Evolutionary conservation across 2,113 vertebrate species (phyloP).

Genomic region (Dasyprocta punctata): DNA sequence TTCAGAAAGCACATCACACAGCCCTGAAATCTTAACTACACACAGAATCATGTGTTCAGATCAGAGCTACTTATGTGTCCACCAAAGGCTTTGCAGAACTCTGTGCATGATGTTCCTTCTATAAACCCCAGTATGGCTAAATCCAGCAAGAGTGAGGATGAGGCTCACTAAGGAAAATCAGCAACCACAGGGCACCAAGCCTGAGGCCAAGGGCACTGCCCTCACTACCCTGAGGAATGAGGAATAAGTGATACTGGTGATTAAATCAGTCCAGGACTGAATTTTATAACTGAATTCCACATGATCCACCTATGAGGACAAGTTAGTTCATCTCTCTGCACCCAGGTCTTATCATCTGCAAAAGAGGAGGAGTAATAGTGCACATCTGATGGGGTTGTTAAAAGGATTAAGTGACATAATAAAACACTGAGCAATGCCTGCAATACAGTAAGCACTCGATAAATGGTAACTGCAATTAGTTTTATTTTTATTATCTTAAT

Average conservation of each 20-base stretch:
- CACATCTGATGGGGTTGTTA: neutral
- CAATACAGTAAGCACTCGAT: neutral
- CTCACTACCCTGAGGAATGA: neutral
- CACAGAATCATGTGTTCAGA: neutral
- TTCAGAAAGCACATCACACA: neutral
- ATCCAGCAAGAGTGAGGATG: neutral
- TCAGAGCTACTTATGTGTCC: neutral
- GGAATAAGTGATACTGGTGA: neutral
- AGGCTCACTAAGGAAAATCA: neutral
- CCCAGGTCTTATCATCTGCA: neutral
- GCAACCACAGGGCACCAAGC: neutral
- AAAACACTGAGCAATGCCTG: neutral
- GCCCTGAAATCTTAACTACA: neutral
- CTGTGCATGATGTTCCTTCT: neutral
- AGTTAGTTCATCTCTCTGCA: neutral
- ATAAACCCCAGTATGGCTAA: neutral
- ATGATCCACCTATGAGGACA: neutral
- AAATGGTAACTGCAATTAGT: neutral
- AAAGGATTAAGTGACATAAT: constrained; percentile 20
- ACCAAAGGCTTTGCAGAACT: neutral
- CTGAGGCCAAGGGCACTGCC: neutral
- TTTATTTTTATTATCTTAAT: constrained; percentile 41
- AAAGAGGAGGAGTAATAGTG: neutral
- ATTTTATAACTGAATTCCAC: constrained; percentile 14
- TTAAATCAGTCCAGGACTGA: neutral